Evolutionary conservation across 2,888 invertebrate genomes (phyloP), one percentile per base, ranked within the genome.

Genomic region (Thumatha senex): DNA sequence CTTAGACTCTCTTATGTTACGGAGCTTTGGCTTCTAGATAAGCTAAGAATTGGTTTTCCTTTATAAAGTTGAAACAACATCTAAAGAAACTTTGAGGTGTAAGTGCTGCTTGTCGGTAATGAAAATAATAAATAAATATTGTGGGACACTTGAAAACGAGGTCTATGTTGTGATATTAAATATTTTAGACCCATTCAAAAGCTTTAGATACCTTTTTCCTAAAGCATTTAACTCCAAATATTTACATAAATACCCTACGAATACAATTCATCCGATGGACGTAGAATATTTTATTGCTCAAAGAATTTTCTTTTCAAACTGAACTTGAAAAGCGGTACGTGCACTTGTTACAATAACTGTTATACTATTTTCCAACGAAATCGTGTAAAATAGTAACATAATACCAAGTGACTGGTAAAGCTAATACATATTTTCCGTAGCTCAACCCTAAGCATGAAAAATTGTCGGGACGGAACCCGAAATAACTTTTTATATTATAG

Each of bases 401-500:
- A 66, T 59, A 56, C 56, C 56, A 61, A 63, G 63, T 67, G 65
- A 66, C 61, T 65, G 56, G 49, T 57, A 54, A 54, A 51, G 61
- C 70, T 76, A 77, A 80, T 74, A 72, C 67, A 61, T 61, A 66
- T 68, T 70, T 74, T 68, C 70, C 74, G 67, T 48, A 62, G 62
- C 63, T 64, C 65, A 67, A 61, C 63, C 65, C 63, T 72, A 70
- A 76, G 71, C 71, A 72, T 77, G 72, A 80, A 73, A 76, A 76
- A 77, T 72, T 72, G 72, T 70, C 65, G 72, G 75, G 69, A 59
- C 72, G 70, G 62, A 70, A 72, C 67, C 70, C 72, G 64, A 67
- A 80, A 84, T 81, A 83, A 84, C 76, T 76, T 82, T 83, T 83
- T 82, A 84, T 83, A 84, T 82, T 80, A 81, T 76, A 76, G 78